Base-by-base conservation (phyloP, 2,888 invertebrate genomes). In the Eurois occulta region DNA sequence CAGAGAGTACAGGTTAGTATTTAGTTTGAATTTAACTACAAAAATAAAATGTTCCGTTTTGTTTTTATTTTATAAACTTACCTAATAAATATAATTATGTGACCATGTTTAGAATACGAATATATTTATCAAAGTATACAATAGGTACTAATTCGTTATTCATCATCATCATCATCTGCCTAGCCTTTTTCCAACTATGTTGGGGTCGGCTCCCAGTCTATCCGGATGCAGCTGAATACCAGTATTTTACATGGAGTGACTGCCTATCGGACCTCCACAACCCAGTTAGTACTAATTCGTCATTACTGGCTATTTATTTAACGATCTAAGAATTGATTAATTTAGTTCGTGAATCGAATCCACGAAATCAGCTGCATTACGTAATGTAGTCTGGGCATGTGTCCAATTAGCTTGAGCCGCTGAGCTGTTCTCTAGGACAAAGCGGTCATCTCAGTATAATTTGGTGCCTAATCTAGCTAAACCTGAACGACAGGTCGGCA, bases 381-480 rank as follows among this genome's bases (percentile, higher is more conserved):
- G 82, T 85, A 81, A 87, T 65, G 46, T 73, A 83, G 81, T 84
- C 83, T 84, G 81, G 86, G 77, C 80, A 86, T 86, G 80, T 86
- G 80, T 79, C 86, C 86, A 88, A 91, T 90, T 87, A 90, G 77
- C 66, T 73, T 41, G 75, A 81, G 73, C 70, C 67, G 73, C 72
- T 72, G 75, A 84, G 77, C 69, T 78, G 58, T 83, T 76, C 58
- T 74, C 71, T 72, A 77, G 90, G 90, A 88, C 91, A 89, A 90
- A 90, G 86, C 87, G 91, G 91, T 91, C 91, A 90, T 91, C 88
- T 78, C 83, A 64, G 90, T 84, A 91, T 91, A 91, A 91, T 90
- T 91, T 79, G 83, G 86, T 83, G 78, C 84, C 78, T 85, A 89
- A 88, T 88, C 76, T 77, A 87, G 84, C 77, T 84, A 89, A 90